phyloP scores from a whole-genome alignment of 2,113 vertebrate genomes.

The Gambusia affinis region DNA sequence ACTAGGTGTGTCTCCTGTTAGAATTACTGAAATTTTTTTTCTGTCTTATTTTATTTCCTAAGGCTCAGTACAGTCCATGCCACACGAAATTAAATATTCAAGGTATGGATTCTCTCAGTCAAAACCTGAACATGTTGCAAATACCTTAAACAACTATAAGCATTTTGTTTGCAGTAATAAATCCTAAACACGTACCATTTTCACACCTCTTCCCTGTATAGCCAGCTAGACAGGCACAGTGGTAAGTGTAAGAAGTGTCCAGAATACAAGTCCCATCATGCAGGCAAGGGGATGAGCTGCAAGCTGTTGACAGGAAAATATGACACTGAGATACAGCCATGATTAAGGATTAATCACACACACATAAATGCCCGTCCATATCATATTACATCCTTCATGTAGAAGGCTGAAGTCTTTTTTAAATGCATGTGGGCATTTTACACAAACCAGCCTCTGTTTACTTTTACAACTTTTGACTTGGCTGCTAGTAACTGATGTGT shows the following conservation, averaged over 20 bases:
- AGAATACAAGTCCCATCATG: slow-evolving; percentile 93
- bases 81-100: slow-evolving; percentile 17
- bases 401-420: slow-evolving; percentile 18
- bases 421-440: slow-evolving; percentile 6
- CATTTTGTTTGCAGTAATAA: background rate
- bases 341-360: slow-evolving; percentile 5
- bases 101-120: background rate
- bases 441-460: slow-evolving; percentile 42
- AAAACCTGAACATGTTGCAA: background rate
- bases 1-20: slow-evolving; percentile 23
- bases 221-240: slow-evolving; percentile 93
- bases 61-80: background rate
- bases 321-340: slow-evolving; percentile 2
- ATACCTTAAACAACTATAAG: background rate
- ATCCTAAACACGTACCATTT: slow-evolving; percentile 79
- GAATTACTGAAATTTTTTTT: slow-evolving; percentile 4
- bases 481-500: slow-evolving; percentile 3
- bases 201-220: slow-evolving; percentile 93
- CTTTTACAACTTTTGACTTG: slow-evolving; percentile 44
- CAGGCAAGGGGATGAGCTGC: slow-evolving; percentile 92
- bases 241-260: slow-evolving; percentile 83
- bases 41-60: background rate
- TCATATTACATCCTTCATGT: background rate
- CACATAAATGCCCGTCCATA: background rate
- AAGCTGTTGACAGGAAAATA: slow-evolving; percentile 78